Evolutionary conservation across 2,888 invertebrate genomes (phyloP).

Genomic region (Troides helena): DNA sequence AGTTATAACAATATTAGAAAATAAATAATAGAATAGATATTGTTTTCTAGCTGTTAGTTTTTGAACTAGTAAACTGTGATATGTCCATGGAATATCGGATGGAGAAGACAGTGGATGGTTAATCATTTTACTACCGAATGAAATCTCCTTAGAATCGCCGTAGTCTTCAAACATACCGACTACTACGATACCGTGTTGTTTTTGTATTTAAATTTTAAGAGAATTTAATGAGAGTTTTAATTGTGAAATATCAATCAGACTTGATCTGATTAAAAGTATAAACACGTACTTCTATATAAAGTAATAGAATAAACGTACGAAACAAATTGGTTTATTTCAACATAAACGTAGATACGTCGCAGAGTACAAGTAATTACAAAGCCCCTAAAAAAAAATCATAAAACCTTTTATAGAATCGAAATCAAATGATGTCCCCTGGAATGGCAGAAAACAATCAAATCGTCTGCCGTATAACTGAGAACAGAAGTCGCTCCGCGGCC

Average conservation of each 20-base stretch:
- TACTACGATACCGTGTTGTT: neutral
- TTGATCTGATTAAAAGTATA: neutral
- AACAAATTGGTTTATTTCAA: neutral
- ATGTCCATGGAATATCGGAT: neutral
- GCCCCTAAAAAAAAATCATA: slow-evolving; percentile 17
- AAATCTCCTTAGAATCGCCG: neutral
- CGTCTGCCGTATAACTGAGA: slow-evolving; percentile 43
- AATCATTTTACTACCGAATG: neutral
- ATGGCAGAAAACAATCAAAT: slow-evolving; percentile 55
- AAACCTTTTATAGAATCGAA: slow-evolving; percentile 28
- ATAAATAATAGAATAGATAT: too few relatives aligned
- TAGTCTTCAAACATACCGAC: neutral
- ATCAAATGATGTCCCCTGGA: slow-evolving; percentile 43
- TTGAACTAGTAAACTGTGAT: neutral
- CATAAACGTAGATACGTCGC: neutral
- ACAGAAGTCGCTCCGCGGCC: slow-evolving; percentile 47
- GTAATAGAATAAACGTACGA: neutral
- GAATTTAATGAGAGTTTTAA: neutral
- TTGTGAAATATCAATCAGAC: neutral
- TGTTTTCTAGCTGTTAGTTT: neutral
- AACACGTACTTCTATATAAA: neutral
- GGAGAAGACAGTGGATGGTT: neutral
- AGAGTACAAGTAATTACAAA: slow-evolving; percentile 9
- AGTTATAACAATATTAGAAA: too few relatives aligned
- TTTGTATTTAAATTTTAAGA: neutral